Conservation (phyloP, 23 tunicate genomes). For the Ciona savignyi region DNA sequence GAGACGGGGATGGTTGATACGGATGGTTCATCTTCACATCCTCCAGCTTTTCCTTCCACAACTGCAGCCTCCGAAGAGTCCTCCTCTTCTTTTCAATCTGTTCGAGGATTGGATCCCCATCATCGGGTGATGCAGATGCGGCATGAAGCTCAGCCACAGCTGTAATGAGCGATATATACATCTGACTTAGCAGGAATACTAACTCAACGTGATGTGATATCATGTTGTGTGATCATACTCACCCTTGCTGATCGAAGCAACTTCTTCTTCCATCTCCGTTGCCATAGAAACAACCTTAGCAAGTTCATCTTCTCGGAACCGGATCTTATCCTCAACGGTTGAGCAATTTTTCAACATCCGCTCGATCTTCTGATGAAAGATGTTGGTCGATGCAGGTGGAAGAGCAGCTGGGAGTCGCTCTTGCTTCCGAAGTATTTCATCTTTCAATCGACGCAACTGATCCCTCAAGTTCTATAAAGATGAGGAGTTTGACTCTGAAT, state of each 20-base stretch:
- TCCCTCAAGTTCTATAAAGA: constrained; percentile 48
- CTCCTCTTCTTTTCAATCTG: constrained; percentile 22
- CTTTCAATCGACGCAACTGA: constrained; percentile 28
- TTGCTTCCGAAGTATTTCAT: constrained; percentile 42
- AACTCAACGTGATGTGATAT: no score
- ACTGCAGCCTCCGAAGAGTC: constrained; percentile 13
- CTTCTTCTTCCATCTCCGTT: constrained; percentile 61
- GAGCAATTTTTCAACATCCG: constrained; percentile 37
- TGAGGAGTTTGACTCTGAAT: no score
- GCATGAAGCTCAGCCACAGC: constrained; percentile 10
- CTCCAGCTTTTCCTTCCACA: constrained; percentile 24
- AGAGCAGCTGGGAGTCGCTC: constrained; percentile 37
- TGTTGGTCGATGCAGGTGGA: constrained; percentile 19
- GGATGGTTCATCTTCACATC: constrained; percentile 31
- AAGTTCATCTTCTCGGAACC: constrained; percentile 29
- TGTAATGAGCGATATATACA: no score
- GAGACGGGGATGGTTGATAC: constrained; percentile 32
- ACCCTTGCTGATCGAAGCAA: neutral
- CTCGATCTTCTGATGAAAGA: constrained; percentile 18
- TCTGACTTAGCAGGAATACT: no score
- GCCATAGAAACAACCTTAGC: constrained; percentile 21
- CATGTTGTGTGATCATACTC: no score
- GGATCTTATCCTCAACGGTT: constrained; percentile 31
- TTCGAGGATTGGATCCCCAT: constrained; percentile 9
- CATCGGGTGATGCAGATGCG: neutral